A percentile compares a stretch with the other conserved stretches of the same genome.
Conservation (phyloP, 2,888 invertebrate species). For the Amphimallon solstitiale region DNA sequence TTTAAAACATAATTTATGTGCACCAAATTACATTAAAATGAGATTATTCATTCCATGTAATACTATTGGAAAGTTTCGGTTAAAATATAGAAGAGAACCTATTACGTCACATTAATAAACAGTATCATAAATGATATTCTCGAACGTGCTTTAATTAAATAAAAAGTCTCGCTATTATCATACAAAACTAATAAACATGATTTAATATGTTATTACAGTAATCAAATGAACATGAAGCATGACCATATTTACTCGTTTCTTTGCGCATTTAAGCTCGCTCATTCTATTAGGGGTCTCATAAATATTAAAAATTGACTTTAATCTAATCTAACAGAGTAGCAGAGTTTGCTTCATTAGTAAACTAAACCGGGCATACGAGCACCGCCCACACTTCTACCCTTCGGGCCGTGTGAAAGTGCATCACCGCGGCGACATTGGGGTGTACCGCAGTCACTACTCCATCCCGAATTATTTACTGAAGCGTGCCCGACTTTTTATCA, state of each 20-base stretch:
- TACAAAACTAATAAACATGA: slow-evolving; percentile 27
- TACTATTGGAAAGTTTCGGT: too few species aligned
- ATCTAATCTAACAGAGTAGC: slow-evolving; percentile 32
- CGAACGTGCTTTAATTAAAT: not conserved
- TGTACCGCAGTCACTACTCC: slow-evolving; percentile 11
- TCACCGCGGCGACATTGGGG: not conserved
- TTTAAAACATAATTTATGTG: too few species aligned
- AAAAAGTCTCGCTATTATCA: slow-evolving; percentile 22
- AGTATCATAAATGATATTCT: too few species aligned
- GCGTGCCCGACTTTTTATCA: slow-evolving; percentile 56
- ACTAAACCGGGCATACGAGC: not conserved
- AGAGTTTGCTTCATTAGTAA: slow-evolving; percentile 24
- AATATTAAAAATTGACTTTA: slow-evolving; percentile 39
- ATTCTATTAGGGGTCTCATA: slow-evolving; percentile 20
- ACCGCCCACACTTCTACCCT: slow-evolving; percentile 35
- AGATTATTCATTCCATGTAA: too few species aligned
- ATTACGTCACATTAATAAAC: too few species aligned
- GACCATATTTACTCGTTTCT: not conserved
- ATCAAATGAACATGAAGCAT: slow-evolving; percentile 27
- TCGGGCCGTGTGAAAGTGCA: slow-evolving; percentile 33
- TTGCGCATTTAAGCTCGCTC: not conserved
- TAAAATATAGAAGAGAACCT: too few species aligned
- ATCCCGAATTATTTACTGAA: slow-evolving; percentile 45
- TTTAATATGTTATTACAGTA: slow-evolving; percentile 22
- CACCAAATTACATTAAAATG: too few species aligned